These are phyloP conservation scores for Hippoglossus stenolepis DNA, from an alignment of 2,113 vertebrate species.

Conservation along the genomic window DNA sequence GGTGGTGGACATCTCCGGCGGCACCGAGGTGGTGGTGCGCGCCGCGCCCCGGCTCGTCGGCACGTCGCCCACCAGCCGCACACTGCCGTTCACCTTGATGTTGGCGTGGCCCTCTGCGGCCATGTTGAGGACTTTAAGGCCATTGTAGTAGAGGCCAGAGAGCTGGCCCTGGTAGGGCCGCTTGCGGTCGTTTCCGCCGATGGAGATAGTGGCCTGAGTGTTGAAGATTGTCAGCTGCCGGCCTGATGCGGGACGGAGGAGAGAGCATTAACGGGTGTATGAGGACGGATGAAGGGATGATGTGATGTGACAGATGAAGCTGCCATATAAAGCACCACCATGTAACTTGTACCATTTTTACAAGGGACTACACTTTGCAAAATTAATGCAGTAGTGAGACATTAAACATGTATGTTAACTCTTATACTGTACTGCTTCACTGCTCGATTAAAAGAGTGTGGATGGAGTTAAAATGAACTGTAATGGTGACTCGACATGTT, in stretches of 20 bases:
- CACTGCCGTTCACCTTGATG: constrained; percentile 96
- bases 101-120: constrained; percentile 94
- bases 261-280: neutral
- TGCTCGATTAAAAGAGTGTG: constrained; percentile 1
- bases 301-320: neutral
- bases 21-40: constrained; percentile 92
- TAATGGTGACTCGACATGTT: constrained; percentile 27
- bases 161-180: constrained; percentile 98
- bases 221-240: constrained; percentile 99
- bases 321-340: neutral
- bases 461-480: constrained; percentile 17
- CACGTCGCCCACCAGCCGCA: constrained; percentile 94
- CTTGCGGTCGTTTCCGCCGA: constrained; percentile 94
- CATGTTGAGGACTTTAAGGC: constrained; percentile 98
- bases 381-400: constrained; percentile 4
- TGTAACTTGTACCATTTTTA: neutral
- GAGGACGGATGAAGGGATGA: neutral
- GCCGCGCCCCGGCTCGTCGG: constrained; percentile 90
- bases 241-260: constrained; percentile 76
- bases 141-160: constrained; percentile 98
- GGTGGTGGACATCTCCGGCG: constrained; percentile 97
- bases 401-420: constrained; percentile 1
- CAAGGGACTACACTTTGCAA: neutral
- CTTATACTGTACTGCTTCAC: constrained; percentile 2
- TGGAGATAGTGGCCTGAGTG: constrained; percentile 98